Evolutionary conservation across 2,888 invertebrate genomes (phyloP).

Genomic region (Cryptosula pallasiana): DNA sequence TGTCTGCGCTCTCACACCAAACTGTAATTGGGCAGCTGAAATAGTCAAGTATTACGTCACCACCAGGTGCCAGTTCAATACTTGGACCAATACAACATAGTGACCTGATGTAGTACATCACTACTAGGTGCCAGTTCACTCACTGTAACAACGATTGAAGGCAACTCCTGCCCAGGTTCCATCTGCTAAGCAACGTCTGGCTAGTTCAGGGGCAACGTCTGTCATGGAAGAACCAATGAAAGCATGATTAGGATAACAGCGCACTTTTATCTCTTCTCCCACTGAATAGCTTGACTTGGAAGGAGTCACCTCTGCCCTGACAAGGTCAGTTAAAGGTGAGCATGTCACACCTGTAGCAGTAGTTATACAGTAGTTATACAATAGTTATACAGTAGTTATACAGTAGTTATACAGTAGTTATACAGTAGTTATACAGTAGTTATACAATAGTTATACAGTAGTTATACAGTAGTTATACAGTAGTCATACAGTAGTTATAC

Average conservation of each 20-base stretch:
- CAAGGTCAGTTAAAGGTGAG: neutral
- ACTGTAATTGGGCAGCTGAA: slow-evolving; percentile 1
- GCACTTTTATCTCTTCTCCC: neutral
- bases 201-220: neutral
- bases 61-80: too few relatives aligned
- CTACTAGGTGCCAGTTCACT: too few relatives aligned
- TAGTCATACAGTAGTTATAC: too few relatives aligned
- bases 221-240: neutral
- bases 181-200: neutral
- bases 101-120: too few relatives aligned
- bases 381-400: too few relatives aligned
- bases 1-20: neutral
- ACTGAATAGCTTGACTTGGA: neutral
- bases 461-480: too few relatives aligned
- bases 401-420: too few relatives aligned
- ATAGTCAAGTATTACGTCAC: too few relatives aligned
- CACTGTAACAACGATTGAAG: neutral
- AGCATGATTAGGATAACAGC: slow-evolving; percentile 9
- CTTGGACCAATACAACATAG: too few relatives aligned
- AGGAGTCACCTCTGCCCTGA: neutral
- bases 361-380: too few relatives aligned
- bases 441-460: too few relatives aligned
- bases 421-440: too few relatives aligned
- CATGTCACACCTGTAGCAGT: slow-evolving; percentile 3
- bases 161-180: neutral